A percentile compares a stretch with the other conserved stretches of the same genome.
Conservation (phyloP, 2,113 vertebrate genomes). For the Amphilophus citrinellus region DNA sequence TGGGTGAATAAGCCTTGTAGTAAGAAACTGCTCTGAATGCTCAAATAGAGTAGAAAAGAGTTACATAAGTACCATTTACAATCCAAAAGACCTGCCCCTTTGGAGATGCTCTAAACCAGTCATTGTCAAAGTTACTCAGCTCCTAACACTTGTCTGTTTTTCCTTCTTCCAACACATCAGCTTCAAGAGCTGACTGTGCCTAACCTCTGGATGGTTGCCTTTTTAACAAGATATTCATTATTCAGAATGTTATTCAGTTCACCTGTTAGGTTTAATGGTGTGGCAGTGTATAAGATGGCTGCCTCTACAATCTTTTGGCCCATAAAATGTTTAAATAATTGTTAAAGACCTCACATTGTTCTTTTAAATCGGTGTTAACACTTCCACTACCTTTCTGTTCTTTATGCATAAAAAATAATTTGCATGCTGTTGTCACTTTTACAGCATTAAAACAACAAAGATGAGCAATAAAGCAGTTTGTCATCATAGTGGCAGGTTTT, state of each 20-base stretch:
- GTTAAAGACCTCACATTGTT: neutral
- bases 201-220: neutral
- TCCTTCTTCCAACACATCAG: neutral
- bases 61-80: neutral
- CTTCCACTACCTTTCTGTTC: slow-evolving; percentile 1
- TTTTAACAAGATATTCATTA: neutral
- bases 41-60: neutral
- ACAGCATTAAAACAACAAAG: slow-evolving; percentile 16
- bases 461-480: neutral
- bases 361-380: neutral
- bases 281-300: neutral
- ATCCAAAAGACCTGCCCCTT: neutral
- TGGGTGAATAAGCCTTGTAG: neutral
- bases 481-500: neutral
- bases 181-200: neutral
- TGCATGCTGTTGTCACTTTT: slow-evolving; percentile 17
- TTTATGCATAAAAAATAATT: neutral
- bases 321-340: neutral
- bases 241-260: neutral
- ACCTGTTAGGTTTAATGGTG: neutral
- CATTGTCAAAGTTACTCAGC: neutral
- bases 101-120: neutral
- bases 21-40: neutral
- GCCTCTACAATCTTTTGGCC: neutral
- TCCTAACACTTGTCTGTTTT: neutral